A percentile compares a stretch with the other conserved stretches of the same genome.
Conservation (phyloP, 1,140 invertebrate genomes). For the Lutraria rhynchaena region DNA sequence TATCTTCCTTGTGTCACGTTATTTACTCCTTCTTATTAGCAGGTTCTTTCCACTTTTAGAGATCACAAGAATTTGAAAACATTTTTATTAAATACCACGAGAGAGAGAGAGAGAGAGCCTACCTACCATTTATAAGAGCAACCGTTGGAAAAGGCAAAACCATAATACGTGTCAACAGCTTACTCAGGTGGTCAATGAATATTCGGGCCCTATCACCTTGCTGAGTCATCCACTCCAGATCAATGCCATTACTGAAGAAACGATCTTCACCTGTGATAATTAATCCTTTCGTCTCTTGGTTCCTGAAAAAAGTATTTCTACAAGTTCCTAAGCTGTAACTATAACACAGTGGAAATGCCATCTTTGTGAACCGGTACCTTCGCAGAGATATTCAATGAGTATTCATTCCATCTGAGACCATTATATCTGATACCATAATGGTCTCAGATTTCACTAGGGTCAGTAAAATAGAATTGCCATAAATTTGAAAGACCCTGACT, state of each 20-base stretch:
- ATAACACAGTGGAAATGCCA: neutral
- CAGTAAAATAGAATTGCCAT: no score
- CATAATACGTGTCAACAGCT: slow-evolving; percentile 5
- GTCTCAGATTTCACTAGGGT: no score
- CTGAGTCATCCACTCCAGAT: slow-evolving; percentile 15
- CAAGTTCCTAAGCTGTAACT: neutral
- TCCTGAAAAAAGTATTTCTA: neutral
- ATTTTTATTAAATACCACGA: no score
- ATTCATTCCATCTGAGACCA: neutral
- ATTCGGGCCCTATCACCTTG: neutral
- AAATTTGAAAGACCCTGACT: no score
- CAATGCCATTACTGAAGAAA: slow-evolving; percentile 46
- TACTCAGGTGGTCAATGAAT: neutral
- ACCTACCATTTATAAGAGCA: slow-evolving; percentile 43
- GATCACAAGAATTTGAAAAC: no score
- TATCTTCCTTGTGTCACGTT: no score
- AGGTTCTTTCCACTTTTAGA: no score
- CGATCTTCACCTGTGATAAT: slow-evolving; percentile 31
- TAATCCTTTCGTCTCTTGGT: slow-evolving; percentile 8
- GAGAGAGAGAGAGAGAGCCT: no score
- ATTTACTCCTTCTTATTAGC: no score
- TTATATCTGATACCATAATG: neutral
- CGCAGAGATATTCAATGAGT: no score
- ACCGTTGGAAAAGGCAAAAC: slow-evolving; percentile 45
- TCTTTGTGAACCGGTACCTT: neutral